Conservation (phyloP, 1,140 invertebrate species). For the Cardiocondyla obscurior region DNA sequence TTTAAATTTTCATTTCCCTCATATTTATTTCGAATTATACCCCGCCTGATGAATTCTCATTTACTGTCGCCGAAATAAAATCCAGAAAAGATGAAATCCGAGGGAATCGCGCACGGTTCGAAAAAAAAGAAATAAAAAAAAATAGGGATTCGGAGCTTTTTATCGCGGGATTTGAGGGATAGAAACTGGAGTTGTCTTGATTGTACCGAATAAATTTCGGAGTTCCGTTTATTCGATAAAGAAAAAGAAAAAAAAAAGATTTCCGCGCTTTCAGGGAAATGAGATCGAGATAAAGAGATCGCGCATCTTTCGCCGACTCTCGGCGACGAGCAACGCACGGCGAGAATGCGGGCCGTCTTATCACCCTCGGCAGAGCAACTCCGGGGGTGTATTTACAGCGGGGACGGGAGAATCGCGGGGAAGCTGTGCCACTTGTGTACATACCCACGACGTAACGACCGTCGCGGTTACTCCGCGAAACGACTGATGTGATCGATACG, state of each 20-base stretch:
- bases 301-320: neutral
- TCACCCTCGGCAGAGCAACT: neutral
- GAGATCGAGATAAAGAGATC: neutral
- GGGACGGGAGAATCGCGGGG: conserved; percentile 13
- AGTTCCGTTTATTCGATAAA: neutral
- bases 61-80: too few species aligned
- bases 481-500: neutral
- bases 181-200: neutral
- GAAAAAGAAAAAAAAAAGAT: too few species aligned
- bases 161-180: neutral
- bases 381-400: conserved; percentile 59
- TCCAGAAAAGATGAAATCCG: neutral
- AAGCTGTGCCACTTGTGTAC: conserved; percentile 15
- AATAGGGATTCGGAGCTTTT: neutral
- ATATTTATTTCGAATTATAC: neutral
- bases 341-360: conserved; percentile 20
- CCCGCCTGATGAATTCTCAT: neutral
- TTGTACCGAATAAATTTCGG: neutral
- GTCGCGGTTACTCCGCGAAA: conserved; percentile 25
- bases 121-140: too few species aligned
- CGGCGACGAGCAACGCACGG: neutral
- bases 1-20: neutral
- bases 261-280: too few species aligned
- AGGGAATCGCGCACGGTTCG: too few species aligned
- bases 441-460: conserved; percentile 59